Conservation (phyloP, 2,797 vertebrate genomes). For the Antennarius maculatus region DNA sequence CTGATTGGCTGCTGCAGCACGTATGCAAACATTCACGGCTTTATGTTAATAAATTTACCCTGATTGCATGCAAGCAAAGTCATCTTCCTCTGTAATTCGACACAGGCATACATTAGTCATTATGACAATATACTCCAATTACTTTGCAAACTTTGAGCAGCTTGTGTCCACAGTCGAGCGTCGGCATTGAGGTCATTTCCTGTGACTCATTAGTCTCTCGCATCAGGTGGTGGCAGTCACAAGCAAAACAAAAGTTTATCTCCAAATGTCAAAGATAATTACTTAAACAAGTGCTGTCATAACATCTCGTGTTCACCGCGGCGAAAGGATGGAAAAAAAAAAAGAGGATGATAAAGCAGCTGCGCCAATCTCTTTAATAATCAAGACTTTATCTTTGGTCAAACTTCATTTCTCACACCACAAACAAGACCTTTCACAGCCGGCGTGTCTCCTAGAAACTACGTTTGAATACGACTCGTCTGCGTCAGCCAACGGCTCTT, state of each 20-base stretch:
- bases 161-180: not conserved
- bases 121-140: not conserved
- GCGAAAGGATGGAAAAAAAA: slow-evolving; percentile 22
- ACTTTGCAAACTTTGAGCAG: not conserved
- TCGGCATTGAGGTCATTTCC: not conserved
- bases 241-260: slow-evolving; percentile 24
- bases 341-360: slow-evolving; percentile 9
- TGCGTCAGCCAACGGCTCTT: no score
- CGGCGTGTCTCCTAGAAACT: not conserved
- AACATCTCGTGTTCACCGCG: slow-evolving; percentile 1
- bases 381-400: slow-evolving; percentile 15
- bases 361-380: slow-evolving; percentile 23
- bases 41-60: not conserved
- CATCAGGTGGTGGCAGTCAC: not conserved
- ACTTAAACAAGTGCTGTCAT: slow-evolving; percentile 9
- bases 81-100: slow-evolving; percentile 4
- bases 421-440: not conserved
- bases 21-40: no score
- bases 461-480: no score
- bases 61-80: slow-evolving; percentile 24
- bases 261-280: slow-evolving; percentile 46
- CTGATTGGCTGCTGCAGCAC: not conserved
- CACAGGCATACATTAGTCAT: not conserved
- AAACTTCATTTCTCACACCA: not conserved
- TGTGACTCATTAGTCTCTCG: slow-evolving; percentile 5